Evolutionary conservation across 2,888 invertebrate genomes (phyloP), one percentile per base, ranked within the genome.

Genomic region (Cerastis leucographa): DNA sequence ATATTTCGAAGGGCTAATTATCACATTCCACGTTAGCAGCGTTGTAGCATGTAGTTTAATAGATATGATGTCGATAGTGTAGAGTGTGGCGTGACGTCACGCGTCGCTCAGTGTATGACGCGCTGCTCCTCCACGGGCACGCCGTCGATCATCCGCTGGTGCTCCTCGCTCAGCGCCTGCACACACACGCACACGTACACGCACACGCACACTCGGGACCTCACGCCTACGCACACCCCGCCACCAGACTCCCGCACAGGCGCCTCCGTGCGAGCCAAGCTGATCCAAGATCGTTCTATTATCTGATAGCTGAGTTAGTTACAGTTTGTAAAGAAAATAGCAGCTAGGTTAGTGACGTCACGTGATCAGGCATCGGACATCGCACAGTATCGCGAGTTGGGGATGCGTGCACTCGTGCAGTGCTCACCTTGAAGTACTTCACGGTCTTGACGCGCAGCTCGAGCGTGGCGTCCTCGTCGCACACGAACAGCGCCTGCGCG

Each of bases 381-480:
- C n/a, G 64, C 62, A 51, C 17, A n/a, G 42, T 40, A 62, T n/a
- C 42, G 40, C 14, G 62, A 59, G 49, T 22, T 7, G 40, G 2
- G 3, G 40, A n/a, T 22, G 14, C 59, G 71, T 11, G 59, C 19
- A 8, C 42, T 19, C 54, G 71, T 11, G 59, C 19, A 8, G 46
- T 19, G n/a, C 87, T 90, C 93, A 98, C 98, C 98, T 99, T 99
- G 96, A 99, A 99, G 96, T 99, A 99, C 97, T 99, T 99, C 89
- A 99, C 99, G 84, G 99, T 99, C 97, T 99, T 99, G 77, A 99
- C 99, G 91, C 99, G 98, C 89, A 99, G 97, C 96, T 99, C 99
- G 87, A 99, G 97, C 61, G 99, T 99, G 83, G 99, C 99, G 95
- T 98, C 99, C 96, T 99, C 99, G 95, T 99, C 99, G 94, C 99